Evolutionary conservation across 2,113 vertebrate species (phyloP).

Genomic region (Python bivittatus): DNA sequence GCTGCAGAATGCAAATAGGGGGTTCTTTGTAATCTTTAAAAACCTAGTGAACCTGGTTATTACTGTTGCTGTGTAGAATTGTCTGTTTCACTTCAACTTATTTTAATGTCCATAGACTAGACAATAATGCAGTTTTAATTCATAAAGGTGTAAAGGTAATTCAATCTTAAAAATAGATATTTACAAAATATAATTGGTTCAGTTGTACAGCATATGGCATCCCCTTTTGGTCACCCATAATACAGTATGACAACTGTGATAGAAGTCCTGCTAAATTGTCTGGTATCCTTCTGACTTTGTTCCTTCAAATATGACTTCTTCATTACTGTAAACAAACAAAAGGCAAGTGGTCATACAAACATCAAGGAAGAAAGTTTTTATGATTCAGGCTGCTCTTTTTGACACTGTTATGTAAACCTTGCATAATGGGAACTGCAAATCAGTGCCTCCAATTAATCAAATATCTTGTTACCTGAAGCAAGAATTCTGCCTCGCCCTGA

Average conservation of each 20-base stretch:
- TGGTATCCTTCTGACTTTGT: background rate
- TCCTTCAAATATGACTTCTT: background rate
- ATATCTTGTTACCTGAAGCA: background rate
- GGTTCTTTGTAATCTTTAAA: no score
- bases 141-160: conserved; percentile 19
- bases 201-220: conserved; percentile 31
- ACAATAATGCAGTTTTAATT: no score
- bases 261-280: no score
- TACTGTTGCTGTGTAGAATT: background rate
- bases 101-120: no score
- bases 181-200: background rate
- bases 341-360: background rate
- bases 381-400: background rate
- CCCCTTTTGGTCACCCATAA: conserved; percentile 67
- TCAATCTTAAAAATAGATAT: conserved; percentile 13
- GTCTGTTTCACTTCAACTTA: no score
- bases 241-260: background rate
- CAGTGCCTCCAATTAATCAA: background rate
- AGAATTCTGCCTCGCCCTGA: background rate
- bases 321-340: no score
- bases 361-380: background rate
- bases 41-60: background rate
- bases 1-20: no score
- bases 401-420: background rate
- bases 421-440: background rate